phyloP scores from a whole-genome alignment of 2,888 invertebrate species.

The Plemyria rubiginata region DNA sequence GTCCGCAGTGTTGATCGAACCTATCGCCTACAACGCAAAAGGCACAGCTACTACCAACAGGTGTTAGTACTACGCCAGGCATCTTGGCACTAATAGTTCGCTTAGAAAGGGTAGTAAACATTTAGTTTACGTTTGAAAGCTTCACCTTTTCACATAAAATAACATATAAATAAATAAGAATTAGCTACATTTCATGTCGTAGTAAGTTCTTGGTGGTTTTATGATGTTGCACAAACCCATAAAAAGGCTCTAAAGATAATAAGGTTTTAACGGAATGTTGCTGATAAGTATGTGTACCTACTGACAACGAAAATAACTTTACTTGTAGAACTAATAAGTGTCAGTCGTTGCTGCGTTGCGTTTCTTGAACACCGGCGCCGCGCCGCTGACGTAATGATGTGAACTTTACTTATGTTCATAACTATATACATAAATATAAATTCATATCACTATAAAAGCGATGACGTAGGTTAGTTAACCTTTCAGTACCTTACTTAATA shows the following conservation, averaged over 20 bases:
- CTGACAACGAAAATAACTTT: neutral
- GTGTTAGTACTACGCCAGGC: neutral
- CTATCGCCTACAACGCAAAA: no score
- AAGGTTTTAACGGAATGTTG: slow-evolving; percentile 3
- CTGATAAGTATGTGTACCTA: neutral
- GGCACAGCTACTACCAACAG: no score
- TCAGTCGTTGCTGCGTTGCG: neutral
- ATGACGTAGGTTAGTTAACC: no score
- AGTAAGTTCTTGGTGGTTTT: slow-evolving; percentile 6
- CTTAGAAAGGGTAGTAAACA: neutral
- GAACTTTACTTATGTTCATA: no score
- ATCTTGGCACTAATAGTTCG: neutral
- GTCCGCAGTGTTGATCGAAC: no score
- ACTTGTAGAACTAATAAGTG: neutral
- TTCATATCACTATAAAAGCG: no score
- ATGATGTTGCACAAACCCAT: slow-evolving; percentile 10
- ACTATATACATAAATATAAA: no score
- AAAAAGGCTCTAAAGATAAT: slow-evolving; percentile 5
- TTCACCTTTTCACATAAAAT: neutral
- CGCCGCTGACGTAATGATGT: no score
- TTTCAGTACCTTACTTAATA: no score
- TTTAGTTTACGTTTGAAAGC: neutral
- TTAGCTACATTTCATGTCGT: neutral
- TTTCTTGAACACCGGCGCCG: neutral
- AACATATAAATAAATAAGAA: neutral